Evolutionary conservation across 64 coral and sea anemone genomes (phyloP).

Genomic region (Catalaphyllia jardinei): DNA sequence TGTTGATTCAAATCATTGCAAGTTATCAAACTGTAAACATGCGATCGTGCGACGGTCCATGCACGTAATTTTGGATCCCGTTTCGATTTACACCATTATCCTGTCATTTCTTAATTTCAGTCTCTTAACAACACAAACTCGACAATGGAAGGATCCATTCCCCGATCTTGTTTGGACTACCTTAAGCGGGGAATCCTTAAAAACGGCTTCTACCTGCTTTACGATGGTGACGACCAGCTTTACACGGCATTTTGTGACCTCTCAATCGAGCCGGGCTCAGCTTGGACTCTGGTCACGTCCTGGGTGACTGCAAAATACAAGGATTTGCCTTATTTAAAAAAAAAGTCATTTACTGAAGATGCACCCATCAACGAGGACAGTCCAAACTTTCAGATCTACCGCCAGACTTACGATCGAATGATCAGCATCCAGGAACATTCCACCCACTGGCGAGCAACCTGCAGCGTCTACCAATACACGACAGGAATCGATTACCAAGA

Average conservation of each 20-base stretch:
- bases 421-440: background rate
- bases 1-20: too few relatives aligned
- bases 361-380: background rate
- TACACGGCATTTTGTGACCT: conserved; percentile 40
- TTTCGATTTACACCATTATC: too few relatives aligned
- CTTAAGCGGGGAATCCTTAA: background rate
- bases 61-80: too few relatives aligned
- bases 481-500: background rate
- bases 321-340: background rate
- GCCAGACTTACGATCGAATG: conserved; percentile 7
- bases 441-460: conserved; percentile 46
- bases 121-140: too few relatives aligned
- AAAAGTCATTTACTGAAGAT: background rate
- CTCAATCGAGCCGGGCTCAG: background rate
- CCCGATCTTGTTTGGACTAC: conserved; percentile 12
- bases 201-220: background rate
- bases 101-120: too few relatives aligned
- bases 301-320: background rate
- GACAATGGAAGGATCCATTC: background rate
- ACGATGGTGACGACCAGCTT: background rate
- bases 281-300: conserved; percentile 48
- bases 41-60: too few relatives aligned
- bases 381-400: background rate
- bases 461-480: background rate
- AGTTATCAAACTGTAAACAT: too few relatives aligned